Percentiles rank a stretch among this genome's conserved stretches.
phyloP scores from a whole-genome alignment of 1,140 invertebrate species.

The Oedothorax gibbosus region DNA sequence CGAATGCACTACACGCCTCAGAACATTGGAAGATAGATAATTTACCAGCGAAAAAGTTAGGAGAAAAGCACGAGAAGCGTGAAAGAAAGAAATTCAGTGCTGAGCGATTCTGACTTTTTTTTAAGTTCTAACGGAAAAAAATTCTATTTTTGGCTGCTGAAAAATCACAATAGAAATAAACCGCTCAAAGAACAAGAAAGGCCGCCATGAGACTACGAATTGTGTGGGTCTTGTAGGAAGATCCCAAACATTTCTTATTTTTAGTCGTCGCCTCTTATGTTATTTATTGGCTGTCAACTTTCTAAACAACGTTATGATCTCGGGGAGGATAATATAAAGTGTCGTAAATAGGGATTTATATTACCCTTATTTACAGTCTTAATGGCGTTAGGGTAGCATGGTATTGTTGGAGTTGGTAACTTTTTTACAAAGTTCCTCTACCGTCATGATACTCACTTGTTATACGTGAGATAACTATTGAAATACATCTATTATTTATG shows the following conservation, averaged over 20 bases:
- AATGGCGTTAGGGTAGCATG: too few relatives aligned
- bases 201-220: conserved; percentile 23
- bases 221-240: conserved; percentile 27
- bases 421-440: too few relatives aligned
- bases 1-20: conserved; percentile 46
- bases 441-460: too few relatives aligned
- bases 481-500: too few relatives aligned
- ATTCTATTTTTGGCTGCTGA: conserved; percentile 41
- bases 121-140: conserved; percentile 28
- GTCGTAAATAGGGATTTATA: conserved; percentile 25
- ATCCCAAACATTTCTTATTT: too few relatives aligned
- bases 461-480: too few relatives aligned
- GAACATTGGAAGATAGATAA: conserved; percentile 42
- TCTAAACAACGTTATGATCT: conserved; percentile 21
- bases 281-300: conserved; percentile 14
- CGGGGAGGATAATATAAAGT: not conserved
- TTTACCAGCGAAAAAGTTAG: conserved; percentile 40
- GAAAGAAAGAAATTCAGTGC: not conserved
- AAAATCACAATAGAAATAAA: conserved; percentile 55
- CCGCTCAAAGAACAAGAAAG: conserved; percentile 15
- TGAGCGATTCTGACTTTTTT: too few relatives aligned
- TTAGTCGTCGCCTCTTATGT: not conserved
- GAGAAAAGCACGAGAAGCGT: not conserved
- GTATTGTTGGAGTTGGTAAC: too few relatives aligned
- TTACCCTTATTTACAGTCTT: conserved; percentile 23